Base-by-base conservation (phyloP, 37 sponge, comb jelly and placozoan species). In the Chondrosia reniformis region DNA sequence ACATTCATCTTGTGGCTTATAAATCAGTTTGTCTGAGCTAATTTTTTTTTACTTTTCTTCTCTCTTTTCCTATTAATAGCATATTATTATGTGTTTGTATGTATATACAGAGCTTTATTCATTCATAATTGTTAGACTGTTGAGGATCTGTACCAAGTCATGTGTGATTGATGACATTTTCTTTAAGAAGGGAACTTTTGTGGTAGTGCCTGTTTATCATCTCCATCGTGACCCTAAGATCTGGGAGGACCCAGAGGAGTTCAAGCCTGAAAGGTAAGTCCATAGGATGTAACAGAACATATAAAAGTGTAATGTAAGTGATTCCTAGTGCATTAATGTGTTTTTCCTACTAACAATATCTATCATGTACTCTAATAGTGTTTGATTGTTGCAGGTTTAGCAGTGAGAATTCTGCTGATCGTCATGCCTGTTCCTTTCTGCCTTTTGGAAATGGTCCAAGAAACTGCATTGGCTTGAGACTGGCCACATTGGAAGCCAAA, bases 171-270 rank as follows among this genome's bases (percentile, higher is more conserved):
- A 59, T 30, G 61, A 30, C 6, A 13, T 59, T 6, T 5, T 25
- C 30, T 59, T 59, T 13, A 30, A 59, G 17, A 59, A 59, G 61
- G 61, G 61, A 13, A 13, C 7, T 6, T 30, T 13, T 6, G 28
- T 59, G 4, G n/a, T 59, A 30, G 61, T 59, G 30, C 61, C 61
- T 5, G 61, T 59, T 25, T 59, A 19, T 59, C 8, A 59, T 59
- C 61, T 59, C n/a, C 61, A 59, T 59, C 61, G 61, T 19, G 61
- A 59, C 28, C 30, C n/a, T 30, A 30, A 59, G 61, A 6, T 59
- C 61, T 59, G 61, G 61, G 30, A 25, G 17, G 61, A 59, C 6
- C 61, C 61, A 30, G 61, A 59, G 61, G 28, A 59, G n/a, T 59
- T 59, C 28, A 30, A 59, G n/a, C 61, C 61, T 19, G 61, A 59